Percentiles rank a stretch among this genome's conserved stretches.
Conservation (phyloP, 2,888 invertebrate species). For the Campoplex nolae region DNA sequence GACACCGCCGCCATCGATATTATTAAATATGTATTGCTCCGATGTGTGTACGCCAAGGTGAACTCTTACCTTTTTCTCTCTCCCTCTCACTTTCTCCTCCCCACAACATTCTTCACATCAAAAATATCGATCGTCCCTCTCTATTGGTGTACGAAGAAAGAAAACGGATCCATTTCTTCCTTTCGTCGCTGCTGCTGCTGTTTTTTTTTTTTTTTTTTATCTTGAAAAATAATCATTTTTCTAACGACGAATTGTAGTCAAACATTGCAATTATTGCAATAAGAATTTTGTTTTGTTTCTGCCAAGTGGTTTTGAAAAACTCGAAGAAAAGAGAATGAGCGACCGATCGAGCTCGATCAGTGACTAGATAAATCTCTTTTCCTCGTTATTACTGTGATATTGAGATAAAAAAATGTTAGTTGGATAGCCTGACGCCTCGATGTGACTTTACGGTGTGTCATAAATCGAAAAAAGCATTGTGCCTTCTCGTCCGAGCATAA, state of each 20-base stretch:
- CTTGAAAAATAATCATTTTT: not conserved
- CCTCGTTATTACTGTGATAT: not conserved
- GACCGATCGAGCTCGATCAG: not conserved
- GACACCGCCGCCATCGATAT: conserved; percentile 57
- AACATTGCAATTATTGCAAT: not conserved
- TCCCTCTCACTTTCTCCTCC: not conserved
- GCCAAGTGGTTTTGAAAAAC: no score
- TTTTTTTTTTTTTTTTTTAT: not conserved
- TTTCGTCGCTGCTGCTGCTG: not conserved
- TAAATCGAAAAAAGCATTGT: not conserved
- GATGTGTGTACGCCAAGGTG: conserved; percentile 34
- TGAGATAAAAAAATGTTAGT: not conserved
- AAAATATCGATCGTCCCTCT: conserved; percentile 64
- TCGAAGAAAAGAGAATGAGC: not conserved
- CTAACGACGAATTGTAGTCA: not conserved
- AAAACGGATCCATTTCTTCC: not conserved
- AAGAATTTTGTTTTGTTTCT: not conserved
- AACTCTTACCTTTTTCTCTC: conserved; percentile 13
- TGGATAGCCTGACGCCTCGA: not conserved
- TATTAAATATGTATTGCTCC: conserved; percentile 63
- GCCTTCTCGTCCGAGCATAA: not conserved
- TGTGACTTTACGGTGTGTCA: not conserved
- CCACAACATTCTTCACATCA: conserved; percentile 38
- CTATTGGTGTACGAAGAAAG: conserved; percentile 13
- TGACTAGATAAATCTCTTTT: not conserved